Conservation (phyloP, 2,797 vertebrate genomes). For the Mus minutoides region DNA sequence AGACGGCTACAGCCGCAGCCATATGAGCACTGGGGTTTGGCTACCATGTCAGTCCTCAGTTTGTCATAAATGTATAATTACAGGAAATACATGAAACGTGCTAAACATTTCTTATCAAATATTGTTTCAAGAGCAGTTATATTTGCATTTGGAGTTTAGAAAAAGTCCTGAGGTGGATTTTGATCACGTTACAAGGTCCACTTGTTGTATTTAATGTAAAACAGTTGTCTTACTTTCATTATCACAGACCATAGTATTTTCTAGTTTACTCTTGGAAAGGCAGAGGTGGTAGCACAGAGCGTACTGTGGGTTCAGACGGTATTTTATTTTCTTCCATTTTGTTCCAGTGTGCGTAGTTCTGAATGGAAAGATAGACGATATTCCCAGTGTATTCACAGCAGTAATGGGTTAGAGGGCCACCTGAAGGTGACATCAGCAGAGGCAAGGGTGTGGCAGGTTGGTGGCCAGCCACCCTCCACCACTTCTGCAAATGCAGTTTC, state of each 20-base stretch:
- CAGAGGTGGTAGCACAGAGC: slow-evolving; percentile 7
- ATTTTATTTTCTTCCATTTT: background rate
- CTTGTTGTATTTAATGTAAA: slow-evolving; percentile 78
- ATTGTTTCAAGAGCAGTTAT: slow-evolving; percentile 62
- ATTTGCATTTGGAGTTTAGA: slow-evolving; percentile 49
- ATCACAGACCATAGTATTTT: slow-evolving; percentile 44
- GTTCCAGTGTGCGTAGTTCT: slow-evolving; percentile 46
- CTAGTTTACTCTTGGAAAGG: slow-evolving; percentile 55
- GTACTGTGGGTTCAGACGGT: background rate
- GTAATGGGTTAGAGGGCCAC: background rate
- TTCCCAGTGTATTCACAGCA: slow-evolving; percentile 69
- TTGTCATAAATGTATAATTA: slow-evolving; percentile 70
- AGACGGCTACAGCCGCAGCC: slow-evolving; percentile 77
- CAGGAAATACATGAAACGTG: slow-evolving; percentile 64
- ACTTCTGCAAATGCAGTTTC: background rate
- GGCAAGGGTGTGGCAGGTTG: slow-evolving; percentile 53
- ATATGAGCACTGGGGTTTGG: slow-evolving; percentile 54
- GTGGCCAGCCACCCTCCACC: background rate
- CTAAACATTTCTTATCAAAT: slow-evolving; percentile 57
- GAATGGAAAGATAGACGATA: slow-evolving; percentile 56
- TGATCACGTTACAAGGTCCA: slow-evolving; percentile 38
- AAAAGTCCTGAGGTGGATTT: slow-evolving; percentile 55
- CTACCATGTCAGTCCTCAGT: slow-evolving; percentile 75
- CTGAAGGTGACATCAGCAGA: slow-evolving; percentile 75
- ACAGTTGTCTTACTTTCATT: slow-evolving; percentile 68